Evolutionary conservation across 2,797 vertebrate genomes (phyloP), one percentile per base, ranked within the genome.

Genomic region (Loriculus beryllinus): DNA sequence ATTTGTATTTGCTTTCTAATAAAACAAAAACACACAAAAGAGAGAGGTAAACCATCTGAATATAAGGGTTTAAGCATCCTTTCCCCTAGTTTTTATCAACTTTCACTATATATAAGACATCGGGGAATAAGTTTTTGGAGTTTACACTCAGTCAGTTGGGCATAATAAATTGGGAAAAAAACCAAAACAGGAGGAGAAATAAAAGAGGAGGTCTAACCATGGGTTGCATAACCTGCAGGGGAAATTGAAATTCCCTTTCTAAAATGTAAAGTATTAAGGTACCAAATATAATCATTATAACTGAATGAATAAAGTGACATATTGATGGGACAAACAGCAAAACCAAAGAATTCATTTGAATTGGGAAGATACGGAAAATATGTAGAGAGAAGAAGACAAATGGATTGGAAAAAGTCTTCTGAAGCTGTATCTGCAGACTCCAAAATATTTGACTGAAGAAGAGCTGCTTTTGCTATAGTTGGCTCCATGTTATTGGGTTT

Each of bases 311-410:
- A 9, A 79, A 82, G 29, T 25, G 14, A 51, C 3, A 0, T 26
- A 13, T 26, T 80, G 2, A 0, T 89, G 71, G 12, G 70, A 29
- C 37, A 64, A 23, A n/a, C 28, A 76, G 70, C 47, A 82, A 70
- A 86, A 37, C 49, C 37, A 40, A 77, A 42, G 8, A 29, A 48
- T 81, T 67, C 0, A 35, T 87, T 82, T 82, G 47, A 80, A 85
- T 39, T 56, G n/a, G 21, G 16, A 29, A 84, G 15, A 12, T 84
- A 8, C 23, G 40, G 39, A 47, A 74, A 59, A 59, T 49, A 40
- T 0, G 0, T 40, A 59, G 43, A 39, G 28, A 29, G 45, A 59
- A 62, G 7, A 75, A 21, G 10, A 20, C 12, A 42, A 42, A n/a
- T 7, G 7, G 8, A 4, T 3, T 79, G 15, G 26, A 60, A 60